Conservation (phyloP, 2,888 invertebrate genomes). For the Cheilosia pagana region DNA sequence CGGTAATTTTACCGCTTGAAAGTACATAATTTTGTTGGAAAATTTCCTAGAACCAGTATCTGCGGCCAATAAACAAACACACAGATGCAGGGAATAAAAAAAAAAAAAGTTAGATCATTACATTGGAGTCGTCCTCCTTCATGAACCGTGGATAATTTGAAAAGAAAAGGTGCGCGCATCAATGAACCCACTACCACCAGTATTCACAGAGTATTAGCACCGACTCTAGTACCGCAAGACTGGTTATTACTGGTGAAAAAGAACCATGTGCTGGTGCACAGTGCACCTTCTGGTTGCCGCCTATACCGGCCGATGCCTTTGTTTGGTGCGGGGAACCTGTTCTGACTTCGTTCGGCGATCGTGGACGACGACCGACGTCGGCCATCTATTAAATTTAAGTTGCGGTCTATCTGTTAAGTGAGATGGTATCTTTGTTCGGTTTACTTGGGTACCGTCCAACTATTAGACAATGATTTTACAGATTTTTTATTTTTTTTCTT, state of each 20-base stretch:
- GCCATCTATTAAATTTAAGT: constrained; percentile 64
- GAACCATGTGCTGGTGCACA: constrained; percentile 47
- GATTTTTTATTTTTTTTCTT: constrained; percentile 13
- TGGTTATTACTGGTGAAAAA: constrained; percentile 59
- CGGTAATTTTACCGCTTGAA: constrained; percentile 57
- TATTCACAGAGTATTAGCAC: not conserved
- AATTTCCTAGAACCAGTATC: constrained; percentile 54
- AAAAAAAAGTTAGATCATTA: constrained; percentile 51
- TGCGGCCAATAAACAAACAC: constrained; percentile 59
- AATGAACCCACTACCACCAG: constrained; percentile 32
- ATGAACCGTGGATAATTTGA: constrained; percentile 33
- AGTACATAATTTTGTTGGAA: constrained; percentile 44
- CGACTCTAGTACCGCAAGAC: constrained; percentile 17
- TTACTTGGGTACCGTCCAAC: constrained; percentile 45
- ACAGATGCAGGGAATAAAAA: constrained; percentile 17
- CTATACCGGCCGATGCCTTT: constrained; percentile 13
- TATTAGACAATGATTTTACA: constrained; percentile 70
- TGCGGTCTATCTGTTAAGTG: constrained; percentile 71
- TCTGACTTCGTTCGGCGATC: constrained; percentile 6
- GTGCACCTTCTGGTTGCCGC: constrained; percentile 38
- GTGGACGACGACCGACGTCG: constrained; percentile 4
- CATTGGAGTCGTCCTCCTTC: constrained; percentile 41
- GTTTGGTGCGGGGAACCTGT: constrained; percentile 42
- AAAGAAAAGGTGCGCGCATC: constrained; percentile 33
- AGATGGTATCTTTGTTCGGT: constrained; percentile 64